Conservation (phyloP, 1,140 invertebrate species). For the Fopius arisanus region DNA sequence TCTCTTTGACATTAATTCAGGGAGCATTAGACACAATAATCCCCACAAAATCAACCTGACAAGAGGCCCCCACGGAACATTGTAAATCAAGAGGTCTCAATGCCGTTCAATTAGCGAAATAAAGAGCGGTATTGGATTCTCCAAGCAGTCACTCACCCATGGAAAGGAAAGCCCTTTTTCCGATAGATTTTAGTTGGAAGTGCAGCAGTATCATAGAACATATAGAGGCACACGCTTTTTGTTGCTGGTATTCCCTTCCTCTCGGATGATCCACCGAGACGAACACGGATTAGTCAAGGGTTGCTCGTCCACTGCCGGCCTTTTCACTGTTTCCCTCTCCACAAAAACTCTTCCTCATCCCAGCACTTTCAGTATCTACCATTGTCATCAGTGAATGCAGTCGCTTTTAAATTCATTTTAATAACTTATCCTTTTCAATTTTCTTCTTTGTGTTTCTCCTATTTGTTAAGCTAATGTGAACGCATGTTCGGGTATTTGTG, state of each 20-base stretch:
- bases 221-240: constrained; percentile 41
- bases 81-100: not conserved
- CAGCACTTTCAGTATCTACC: not conserved
- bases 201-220: constrained; percentile 21
- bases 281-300: constrained; percentile 58
- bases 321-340: constrained; percentile 30
- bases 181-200: not conserved
- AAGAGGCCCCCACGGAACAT: not conserved
- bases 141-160: not conserved
- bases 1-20: not conserved
- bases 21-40: not conserved
- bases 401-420: constrained; percentile 32
- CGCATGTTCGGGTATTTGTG: not conserved
- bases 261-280: constrained; percentile 52
- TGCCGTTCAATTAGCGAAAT: not conserved
- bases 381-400: constrained; percentile 10
- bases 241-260: not conserved
- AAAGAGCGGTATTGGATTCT: not conserved
- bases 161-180: not conserved
- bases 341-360: constrained; percentile 30
- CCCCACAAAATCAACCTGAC: not conserved
- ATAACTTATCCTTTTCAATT: constrained; percentile 27
- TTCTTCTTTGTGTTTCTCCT: constrained; percentile 8
- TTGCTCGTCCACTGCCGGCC: constrained; percentile 45
- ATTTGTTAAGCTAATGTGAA: not conserved